Percentiles rank a stretch among this genome's conserved stretches.
phyloP scores from a whole-genome alignment of 2,113 vertebrate species.

The Apodemus sylvaticus region DNA sequence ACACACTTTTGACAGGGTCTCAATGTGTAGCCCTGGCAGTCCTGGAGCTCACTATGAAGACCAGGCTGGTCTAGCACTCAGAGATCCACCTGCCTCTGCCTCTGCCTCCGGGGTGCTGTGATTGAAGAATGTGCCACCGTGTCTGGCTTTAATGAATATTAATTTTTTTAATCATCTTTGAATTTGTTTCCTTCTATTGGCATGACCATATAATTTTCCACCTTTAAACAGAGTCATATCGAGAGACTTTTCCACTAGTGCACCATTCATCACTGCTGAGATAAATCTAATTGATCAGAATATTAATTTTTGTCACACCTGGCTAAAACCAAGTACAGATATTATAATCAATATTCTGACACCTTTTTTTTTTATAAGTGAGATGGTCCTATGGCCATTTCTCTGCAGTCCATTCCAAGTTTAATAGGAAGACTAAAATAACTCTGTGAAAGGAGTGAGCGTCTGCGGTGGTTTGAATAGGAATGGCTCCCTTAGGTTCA shows the following conservation, averaged over 20 bases:
- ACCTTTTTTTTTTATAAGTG: neutral
- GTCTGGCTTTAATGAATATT: neutral
- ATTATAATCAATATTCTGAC: neutral
- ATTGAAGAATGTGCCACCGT: neutral
- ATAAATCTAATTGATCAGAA: neutral
- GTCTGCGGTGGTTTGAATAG: neutral
- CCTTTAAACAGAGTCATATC: neutral
- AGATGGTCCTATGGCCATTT: neutral
- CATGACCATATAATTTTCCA: neutral
- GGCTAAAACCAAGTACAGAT: neutral
- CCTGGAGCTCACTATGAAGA: neutral
- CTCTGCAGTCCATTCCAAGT: neutral
- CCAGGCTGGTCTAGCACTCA: neutral
- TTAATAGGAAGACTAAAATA: neutral
- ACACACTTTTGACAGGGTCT: neutral
- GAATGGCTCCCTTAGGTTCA: neutral
- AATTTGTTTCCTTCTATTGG: neutral
- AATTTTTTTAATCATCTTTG: neutral
- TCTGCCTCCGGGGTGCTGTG: neutral
- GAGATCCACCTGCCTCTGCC: neutral
- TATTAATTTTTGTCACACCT: neutral
- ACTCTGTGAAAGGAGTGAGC: neutral
- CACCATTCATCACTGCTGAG: neutral
- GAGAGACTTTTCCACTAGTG: neutral
- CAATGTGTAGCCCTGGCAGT: neutral